Percentiles rank a stretch among this genome's conserved stretches.
Conservation (phyloP, 1,140 invertebrate species). For the Drosophila cardini region DNA sequence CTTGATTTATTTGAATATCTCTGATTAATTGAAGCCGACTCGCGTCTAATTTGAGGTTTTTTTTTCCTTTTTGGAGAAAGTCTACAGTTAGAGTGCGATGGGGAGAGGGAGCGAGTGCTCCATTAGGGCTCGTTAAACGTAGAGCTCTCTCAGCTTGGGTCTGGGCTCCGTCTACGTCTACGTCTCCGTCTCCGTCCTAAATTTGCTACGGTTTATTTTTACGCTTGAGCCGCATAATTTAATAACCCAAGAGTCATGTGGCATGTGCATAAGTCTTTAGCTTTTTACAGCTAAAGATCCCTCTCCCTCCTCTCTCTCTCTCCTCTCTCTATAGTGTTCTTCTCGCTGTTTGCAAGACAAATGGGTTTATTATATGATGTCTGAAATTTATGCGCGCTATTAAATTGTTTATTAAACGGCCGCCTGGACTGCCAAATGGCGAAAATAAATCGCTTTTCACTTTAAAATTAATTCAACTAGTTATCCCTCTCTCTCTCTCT, state of each 20-base stretch:
- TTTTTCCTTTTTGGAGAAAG: slow-evolving; percentile 61
- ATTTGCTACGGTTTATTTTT: slow-evolving; percentile 81
- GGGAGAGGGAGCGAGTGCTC: slow-evolving; percentile 19
- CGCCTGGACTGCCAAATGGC: slow-evolving; percentile 70
- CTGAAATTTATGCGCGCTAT: slow-evolving; percentile 80
- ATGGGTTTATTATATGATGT: slow-evolving; percentile 82
- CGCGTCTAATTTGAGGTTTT: slow-evolving; percentile 37
- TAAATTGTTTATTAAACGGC: slow-evolving; percentile 83
- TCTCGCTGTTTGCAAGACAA: slow-evolving; percentile 55
- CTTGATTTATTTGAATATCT: slow-evolving; percentile 78
- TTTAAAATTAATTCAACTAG: slow-evolving; percentile 62
- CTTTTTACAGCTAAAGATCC: slow-evolving; percentile 30
- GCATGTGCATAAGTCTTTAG: slow-evolving; percentile 50
- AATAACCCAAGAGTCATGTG: slow-evolving; percentile 58
- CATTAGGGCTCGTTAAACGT: slow-evolving; percentile 76
- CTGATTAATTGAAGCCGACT: slow-evolving; percentile 82
- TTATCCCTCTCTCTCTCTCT: not conserved
- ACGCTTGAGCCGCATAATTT: slow-evolving; percentile 80
- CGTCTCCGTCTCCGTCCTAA: slow-evolving; percentile 37
- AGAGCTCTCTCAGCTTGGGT: slow-evolving; percentile 20
- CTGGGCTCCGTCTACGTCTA: slow-evolving; percentile 24
- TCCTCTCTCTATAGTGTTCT: not conserved
- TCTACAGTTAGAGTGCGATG: slow-evolving; percentile 18
- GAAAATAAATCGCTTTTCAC: slow-evolving; percentile 82
- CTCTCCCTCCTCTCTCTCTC: not conserved